phyloP scores from a whole-genome alignment of 2,888 invertebrate species.

The Cantharis nigra region DNA sequence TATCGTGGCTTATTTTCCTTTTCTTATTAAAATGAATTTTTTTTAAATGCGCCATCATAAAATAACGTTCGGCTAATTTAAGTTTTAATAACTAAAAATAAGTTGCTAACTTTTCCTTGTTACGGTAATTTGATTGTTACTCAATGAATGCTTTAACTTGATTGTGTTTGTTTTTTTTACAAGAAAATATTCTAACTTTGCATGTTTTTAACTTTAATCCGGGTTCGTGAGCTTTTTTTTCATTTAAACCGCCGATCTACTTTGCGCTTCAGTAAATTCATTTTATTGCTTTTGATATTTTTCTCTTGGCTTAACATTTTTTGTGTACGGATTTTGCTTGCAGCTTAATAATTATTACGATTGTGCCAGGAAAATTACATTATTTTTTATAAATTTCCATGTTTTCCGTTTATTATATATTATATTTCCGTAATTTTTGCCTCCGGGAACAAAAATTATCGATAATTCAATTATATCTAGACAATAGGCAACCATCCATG shows the following conservation, averaged over 20 bases:
- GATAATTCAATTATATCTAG: too few species aligned
- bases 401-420: neutral
- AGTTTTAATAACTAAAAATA: constrained; percentile 33
- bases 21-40: neutral
- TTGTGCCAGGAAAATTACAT: neutral
- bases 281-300: constrained; percentile 1
- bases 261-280: constrained; percentile 1
- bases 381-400: neutral
- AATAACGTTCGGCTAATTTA: constrained; percentile 8
- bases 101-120: constrained; percentile 36
- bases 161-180: neutral
- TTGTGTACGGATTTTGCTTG: neutral
- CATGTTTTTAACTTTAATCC: neutral
- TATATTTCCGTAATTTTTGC: neutral
- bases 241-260: neutral
- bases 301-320: neutral
- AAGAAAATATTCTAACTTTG: neutral
- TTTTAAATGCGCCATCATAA: neutral
- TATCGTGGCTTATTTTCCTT: neutral
- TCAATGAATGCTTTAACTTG: constrained; percentile 41
- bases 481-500: too few species aligned
- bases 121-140: constrained; percentile 46
- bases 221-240: neutral
- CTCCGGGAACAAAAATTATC: too few species aligned
- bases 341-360: neutral